Evolutionary conservation across 2,888 invertebrate genomes (phyloP), one percentile per base, ranked within the genome.

Genomic region (Aphidoletes aphidimyza): DNA sequence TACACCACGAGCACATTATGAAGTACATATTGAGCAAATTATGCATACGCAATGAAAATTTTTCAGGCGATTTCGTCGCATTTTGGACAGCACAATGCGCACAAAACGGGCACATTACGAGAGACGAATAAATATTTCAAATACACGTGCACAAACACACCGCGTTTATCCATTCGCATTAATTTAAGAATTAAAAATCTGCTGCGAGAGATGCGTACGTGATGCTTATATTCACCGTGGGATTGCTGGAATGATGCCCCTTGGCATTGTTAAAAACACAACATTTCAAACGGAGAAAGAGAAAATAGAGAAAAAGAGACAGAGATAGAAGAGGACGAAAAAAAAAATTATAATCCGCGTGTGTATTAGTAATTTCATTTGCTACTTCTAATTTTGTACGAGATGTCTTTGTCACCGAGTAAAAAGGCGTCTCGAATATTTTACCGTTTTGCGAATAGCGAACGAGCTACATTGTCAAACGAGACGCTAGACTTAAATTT

Each of bases 121-220:
- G 30, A 69, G 69, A 69, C 30, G 69, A 69, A 69, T 69, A 30
- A 26, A 17, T 30, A 22, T 54, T n/a, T 54, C 5, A 6, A 54
- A n/a, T 3, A 54, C 8, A 37, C n/a, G n/a, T n/a, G 81, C 37
- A 37, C 81, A 22, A 0, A 81, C 78, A 81, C 47, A 47, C 69
- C 26, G 30, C 30, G 69, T 30, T 26, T 81, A 81, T 81, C 37
- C 81, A 37, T 22, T 81, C 81, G 81, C 81, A 81, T 81, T 81
- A 81, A 81, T 81, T 81, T 37, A 8, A 19, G 81, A 81, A 81
- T 81, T 81, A 81, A 81, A 81, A 81, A 81, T 81, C 81, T 37
- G 39, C 26, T 81, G 37, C 37, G 81, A n/a, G n/a, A n/a, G 37
- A 37, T 37, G 81, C 37, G 81, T 37, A 81, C 81, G 81, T 81